Conservation (phyloP, 2,888 invertebrate genomes). For the Dynastes hyllus region DNA sequence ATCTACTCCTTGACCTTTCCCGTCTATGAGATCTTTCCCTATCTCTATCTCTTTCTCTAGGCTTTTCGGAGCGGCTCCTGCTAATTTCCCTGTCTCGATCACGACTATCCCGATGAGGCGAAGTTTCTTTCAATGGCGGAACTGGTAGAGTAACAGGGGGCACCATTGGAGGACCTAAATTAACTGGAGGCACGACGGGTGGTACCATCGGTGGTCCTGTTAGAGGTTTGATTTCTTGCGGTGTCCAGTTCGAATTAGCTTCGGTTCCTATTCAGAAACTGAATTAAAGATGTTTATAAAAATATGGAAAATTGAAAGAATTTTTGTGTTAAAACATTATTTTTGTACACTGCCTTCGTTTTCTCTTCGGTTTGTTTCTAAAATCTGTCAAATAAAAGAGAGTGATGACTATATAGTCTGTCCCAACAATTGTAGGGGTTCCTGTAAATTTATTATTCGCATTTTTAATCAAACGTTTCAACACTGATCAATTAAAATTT, state of each 20-base stretch:
- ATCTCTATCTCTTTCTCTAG: conserved; percentile 69
- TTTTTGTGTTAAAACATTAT: background rate
- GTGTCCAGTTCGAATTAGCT: conserved; percentile 74
- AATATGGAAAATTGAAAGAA: conserved; percentile 36
- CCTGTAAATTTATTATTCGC: too few relatives aligned
- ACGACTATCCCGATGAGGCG: conserved; percentile 56
- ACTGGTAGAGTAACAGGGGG: conserved; percentile 59
- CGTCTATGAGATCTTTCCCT: conserved; percentile 78
- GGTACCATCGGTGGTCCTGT: conserved; percentile 75
- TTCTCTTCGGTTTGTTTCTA: too few relatives aligned
- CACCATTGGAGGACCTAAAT: conserved; percentile 67
- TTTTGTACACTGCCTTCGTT: too few relatives aligned
- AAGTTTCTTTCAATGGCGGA: conserved; percentile 53
- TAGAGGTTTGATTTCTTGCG: conserved; percentile 79
- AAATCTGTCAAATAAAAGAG: too few relatives aligned
- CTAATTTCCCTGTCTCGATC: conserved; percentile 56
- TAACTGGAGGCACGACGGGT: conserved; percentile 62
- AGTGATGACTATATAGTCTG: too few relatives aligned
- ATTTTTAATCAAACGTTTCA: too few relatives aligned
- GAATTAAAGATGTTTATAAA: conserved; percentile 1
- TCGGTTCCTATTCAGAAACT: conserved; percentile 46
- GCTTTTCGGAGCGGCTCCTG: conserved; percentile 65
- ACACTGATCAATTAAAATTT: too few relatives aligned
- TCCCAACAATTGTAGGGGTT: too few relatives aligned
- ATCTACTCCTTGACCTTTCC: conserved; percentile 80